Conservation (phyloP, 2,797 vertebrate species). For the Acomys russatus region DNA sequence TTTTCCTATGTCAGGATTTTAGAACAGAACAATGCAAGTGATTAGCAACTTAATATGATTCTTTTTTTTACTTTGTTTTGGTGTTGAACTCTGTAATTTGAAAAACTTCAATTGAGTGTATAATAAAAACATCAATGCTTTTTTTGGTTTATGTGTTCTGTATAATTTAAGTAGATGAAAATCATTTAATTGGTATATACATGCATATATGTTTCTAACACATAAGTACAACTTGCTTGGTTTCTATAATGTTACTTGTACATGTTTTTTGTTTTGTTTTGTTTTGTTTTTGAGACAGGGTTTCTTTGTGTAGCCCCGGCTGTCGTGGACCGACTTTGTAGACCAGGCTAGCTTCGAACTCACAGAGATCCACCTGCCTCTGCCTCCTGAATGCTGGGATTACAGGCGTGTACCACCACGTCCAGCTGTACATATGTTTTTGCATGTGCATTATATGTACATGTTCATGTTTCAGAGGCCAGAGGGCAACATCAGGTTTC, state of each 20-base stretch:
- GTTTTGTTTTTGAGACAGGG: too few relatives aligned
- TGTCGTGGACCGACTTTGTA: too few relatives aligned
- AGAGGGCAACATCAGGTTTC: neutral
- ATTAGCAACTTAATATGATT: slow-evolving; percentile 71
- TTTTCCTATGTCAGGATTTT: slow-evolving; percentile 83
- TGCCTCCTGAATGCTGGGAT: too few relatives aligned
- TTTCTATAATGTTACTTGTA: neutral
- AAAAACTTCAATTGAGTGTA: slow-evolving; percentile 76
- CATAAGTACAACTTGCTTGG: neutral
- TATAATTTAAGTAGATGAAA: slow-evolving; percentile 76
- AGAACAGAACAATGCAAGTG: slow-evolving; percentile 73
- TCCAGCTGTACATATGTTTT: neutral
- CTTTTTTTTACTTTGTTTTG: slow-evolving; percentile 80
- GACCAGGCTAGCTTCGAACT: too few relatives aligned
- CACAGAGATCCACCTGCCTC: too few relatives aligned
- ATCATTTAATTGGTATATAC: slow-evolving; percentile 27
- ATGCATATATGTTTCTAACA: neutral
- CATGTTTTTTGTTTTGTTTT: neutral
- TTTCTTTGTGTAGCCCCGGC: too few relatives aligned
- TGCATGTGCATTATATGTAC: neutral
- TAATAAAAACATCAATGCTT: slow-evolving; percentile 74
- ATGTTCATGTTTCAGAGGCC: neutral
- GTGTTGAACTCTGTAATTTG: slow-evolving; percentile 78
- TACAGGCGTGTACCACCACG: too few relatives aligned
- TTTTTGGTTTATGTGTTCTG: slow-evolving; percentile 81